Evolutionary conservation across 2,113 vertebrate species (phyloP), one percentile per base, ranked within the genome.

Genomic region (Salvelinus namaycush): DNA sequence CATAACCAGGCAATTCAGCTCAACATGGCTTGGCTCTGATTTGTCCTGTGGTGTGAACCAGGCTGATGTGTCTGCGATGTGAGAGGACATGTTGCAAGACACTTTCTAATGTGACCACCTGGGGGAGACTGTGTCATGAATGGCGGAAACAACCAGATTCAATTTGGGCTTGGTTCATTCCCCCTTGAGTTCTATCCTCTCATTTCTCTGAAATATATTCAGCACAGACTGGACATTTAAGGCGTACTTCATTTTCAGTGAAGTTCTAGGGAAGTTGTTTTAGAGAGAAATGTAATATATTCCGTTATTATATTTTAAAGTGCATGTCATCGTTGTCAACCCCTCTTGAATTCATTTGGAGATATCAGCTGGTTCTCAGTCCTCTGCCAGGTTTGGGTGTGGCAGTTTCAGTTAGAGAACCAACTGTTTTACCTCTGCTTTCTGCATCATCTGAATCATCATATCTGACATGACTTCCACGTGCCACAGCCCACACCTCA

Each of bases 111-210:
- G 24, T 3, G 26, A 73, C 75, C 79, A 84, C 44, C 81, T 79
- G 84, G 31, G 76, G 81, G 78, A 72, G 26, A 67, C 16, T 76
- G 39, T n/a, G 48, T 54, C 26, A 12, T 20, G 18, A 51, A 48
- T 74, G 68, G 18, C 3, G 1, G 7, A 54, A 62, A 24, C 59
- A n/a, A 62, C 59, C 59, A 22, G 20, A 8, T 22, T 22, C 2
- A 62, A 22, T n/a, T 62, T 62, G 6, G 22, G 59, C 16, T 62
- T 8, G 16, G 59, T 6, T 34, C 9, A 24, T 20, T 7, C 20
- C 2, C 9, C 9, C 39, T 44, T 44, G 39, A 44, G 39, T 39
- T 39, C 39, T 39, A 9, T 39, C 39, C 39, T 44, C 39, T 11
- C 39, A 44, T 44, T 44, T 44, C 26, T 64, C n/a, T 20, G 1